Percentiles rank a stretch among this genome's conserved stretches.
Evolutionary conservation across 2,888 invertebrate genomes (phyloP).

Genomic region (Trichacis sp.): DNA sequence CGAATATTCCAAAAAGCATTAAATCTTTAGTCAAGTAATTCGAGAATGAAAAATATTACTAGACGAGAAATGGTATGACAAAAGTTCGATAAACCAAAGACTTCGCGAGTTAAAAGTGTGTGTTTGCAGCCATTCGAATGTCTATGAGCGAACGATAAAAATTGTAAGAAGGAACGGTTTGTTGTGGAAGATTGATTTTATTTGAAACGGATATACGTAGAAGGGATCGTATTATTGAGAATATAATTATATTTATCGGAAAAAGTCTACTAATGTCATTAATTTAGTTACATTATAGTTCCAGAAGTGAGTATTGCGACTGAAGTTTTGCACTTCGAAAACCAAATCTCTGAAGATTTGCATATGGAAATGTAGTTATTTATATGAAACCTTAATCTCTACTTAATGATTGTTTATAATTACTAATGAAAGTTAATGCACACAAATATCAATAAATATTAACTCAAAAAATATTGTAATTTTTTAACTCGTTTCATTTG

Average conservation of each 20-base stretch:
- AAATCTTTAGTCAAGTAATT: slow-evolving; percentile 58
- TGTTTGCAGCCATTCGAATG: background rate
- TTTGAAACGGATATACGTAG: background rate
- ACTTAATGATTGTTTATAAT: background rate
- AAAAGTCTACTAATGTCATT: slow-evolving; percentile 3
- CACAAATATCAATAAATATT: too few species aligned
- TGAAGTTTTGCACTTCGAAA: too few species aligned
- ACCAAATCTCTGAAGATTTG: background rate
- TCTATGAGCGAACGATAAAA: too few species aligned
- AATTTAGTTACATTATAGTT: background rate
- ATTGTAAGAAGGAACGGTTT: background rate
- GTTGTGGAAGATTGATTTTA: background rate
- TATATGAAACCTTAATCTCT: background rate
- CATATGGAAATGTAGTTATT: background rate
- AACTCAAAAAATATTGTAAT: too few species aligned
- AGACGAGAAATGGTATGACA: background rate
- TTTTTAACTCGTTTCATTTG: too few species aligned
- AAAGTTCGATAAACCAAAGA: slow-evolving; percentile 2
- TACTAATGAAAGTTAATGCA: background rate
- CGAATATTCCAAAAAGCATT: slow-evolving; percentile 63
- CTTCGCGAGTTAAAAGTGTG: background rate
- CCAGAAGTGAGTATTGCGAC: too few species aligned
- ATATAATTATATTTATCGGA: too few species aligned
- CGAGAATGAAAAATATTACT: too few species aligned
- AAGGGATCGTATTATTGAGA: background rate